Evolutionary conservation across 2,797 vertebrate genomes (phyloP).

Genomic region (Pangasius larnaudii): DNA sequence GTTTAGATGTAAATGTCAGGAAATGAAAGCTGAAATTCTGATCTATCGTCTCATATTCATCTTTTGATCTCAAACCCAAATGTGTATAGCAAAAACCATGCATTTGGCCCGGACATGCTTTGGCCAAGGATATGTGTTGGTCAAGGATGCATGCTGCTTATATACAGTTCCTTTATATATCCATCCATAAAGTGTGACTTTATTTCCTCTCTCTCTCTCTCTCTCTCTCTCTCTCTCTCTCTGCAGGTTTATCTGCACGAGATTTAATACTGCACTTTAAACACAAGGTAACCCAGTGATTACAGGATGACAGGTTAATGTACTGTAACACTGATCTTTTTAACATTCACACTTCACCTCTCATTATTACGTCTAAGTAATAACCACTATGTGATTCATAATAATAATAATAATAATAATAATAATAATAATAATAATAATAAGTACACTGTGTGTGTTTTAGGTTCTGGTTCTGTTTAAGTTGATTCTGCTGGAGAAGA

Average conservation of each 20-base stretch:
- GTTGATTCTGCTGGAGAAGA: constrained; percentile 95
- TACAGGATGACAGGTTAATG: not conserved
- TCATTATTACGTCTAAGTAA: not conserved
- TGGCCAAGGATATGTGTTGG: not conserved
- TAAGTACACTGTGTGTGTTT: not conserved
- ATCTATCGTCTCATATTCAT: too few species aligned
- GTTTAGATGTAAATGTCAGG: too few species aligned
- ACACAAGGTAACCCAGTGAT: constrained; percentile 87
- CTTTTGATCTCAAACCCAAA: too few species aligned
- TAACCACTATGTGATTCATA: not conserved
- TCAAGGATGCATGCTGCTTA: too few species aligned
- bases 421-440: not conserved
- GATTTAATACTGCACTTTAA: constrained; percentile 95
- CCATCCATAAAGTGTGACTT: not conserved
- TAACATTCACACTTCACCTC: not conserved
- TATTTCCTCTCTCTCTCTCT: not conserved
- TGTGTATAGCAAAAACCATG: too few species aligned
- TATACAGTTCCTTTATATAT: too few species aligned
- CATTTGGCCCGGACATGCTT: too few species aligned
- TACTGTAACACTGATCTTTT: not conserved
- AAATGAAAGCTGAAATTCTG: too few species aligned
- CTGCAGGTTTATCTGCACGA: constrained; percentile 90
- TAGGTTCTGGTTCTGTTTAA: constrained; percentile 96
- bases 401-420: not conserved
- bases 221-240: not conserved